Evolutionary conservation across 2,888 invertebrate species (phyloP).

Genomic region (Sycophila texana): DNA sequence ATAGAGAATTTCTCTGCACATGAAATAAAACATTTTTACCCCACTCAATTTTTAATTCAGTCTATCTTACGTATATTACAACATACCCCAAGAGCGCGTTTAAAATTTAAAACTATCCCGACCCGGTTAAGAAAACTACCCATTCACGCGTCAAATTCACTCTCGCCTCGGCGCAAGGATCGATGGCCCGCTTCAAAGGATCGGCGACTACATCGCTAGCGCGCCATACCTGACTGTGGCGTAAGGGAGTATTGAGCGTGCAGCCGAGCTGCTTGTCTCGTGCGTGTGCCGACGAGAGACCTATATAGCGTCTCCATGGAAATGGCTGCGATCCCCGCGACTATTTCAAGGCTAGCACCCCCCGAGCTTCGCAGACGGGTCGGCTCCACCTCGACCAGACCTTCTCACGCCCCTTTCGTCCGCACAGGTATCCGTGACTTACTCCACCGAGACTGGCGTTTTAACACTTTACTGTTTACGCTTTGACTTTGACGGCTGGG

Average conservation of each 20-base stretch:
- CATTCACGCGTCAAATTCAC: not conserved
- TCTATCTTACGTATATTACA: too few species aligned
- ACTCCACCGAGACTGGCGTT: not conserved
- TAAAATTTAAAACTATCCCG: too few species aligned
- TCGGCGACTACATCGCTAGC: not conserved
- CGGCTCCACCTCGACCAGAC: not conserved
- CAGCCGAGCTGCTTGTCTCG: not conserved
- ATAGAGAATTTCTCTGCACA: too few species aligned
- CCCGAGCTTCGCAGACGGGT: slow-evolving; percentile 8
- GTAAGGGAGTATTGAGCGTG: slow-evolving; percentile 8
- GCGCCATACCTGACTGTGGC: not conserved
- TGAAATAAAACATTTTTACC: too few species aligned
- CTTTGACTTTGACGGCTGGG: too few species aligned
- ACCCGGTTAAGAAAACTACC: not conserved
- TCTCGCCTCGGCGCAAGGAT: not conserved
- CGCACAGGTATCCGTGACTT: not conserved
- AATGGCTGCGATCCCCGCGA: slow-evolving; percentile 48
- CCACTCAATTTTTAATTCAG: too few species aligned
- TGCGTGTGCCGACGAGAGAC: not conserved
- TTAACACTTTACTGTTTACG: not conserved
- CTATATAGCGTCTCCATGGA: slow-evolving; percentile 52
- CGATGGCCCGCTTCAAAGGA: not conserved
- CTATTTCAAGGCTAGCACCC: slow-evolving; percentile 51
- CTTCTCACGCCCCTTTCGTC: not conserved
- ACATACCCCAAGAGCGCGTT: too few species aligned